Base-by-base conservation (phyloP, 1,140 invertebrate species). In the Sycobia sp. region DNA sequence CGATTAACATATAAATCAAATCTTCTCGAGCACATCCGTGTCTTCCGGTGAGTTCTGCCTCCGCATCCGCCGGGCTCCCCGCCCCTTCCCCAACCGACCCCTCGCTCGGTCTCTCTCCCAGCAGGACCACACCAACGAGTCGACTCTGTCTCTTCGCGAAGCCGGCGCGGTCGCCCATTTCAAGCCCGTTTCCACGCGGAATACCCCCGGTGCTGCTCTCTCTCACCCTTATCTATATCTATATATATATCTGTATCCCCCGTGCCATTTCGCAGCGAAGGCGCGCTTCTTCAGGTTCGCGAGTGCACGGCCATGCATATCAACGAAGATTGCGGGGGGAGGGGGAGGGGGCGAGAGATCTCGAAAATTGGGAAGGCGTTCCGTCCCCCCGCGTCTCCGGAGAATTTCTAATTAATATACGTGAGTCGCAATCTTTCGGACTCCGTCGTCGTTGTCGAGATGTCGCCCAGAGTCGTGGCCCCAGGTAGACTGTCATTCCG, bases 1-100 rank as follows among this genome's bases (percentile, higher is more conserved):
- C 66, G 68, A 70, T 70, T 70, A 70, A 70, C 68, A 70, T 70
- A 70, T 70, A 70, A 68, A 70, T 70, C 68, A 70, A 70, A 70
- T 70, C 60, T 62, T 13, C 46, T 34, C 18, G 25, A 36, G 49
- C 39, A 50, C 50, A 46, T 39, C 58, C 44, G 56, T 59, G 56
- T 49, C 56, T 49, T 49, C 56, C 43, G 29, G 43, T 23, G 14
- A 41, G 39, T n/a, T 54, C 18, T 3, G 18, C 27, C n/a, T 23
- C 20, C n/a, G 11, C 55, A 7, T 32, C 29, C 29, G 29, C 29
- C 5, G 29, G 5, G 29, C 29, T 47, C 29, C 27, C 23, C 34
- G 22, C 27, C 32, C 43, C 29, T 25, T 47, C 20, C 44, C 18
- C 18, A 20, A 2, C 41, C 41, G 4, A 4, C 2, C 7, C 3